Conservation (phyloP, 2,888 invertebrate genomes). For the Phlogophora meticulosa region DNA sequence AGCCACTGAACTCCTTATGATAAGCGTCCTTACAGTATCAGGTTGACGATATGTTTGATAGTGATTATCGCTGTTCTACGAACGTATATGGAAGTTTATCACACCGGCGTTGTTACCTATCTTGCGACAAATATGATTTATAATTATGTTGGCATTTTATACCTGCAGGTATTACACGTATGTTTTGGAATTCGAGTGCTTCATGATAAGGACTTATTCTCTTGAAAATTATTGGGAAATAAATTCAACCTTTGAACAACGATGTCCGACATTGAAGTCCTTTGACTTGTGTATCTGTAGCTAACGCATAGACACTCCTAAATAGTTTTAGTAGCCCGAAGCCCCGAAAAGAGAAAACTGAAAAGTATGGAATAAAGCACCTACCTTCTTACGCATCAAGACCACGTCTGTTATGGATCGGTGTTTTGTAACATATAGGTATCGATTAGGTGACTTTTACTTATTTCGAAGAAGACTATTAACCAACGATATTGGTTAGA, state of each 20-base stretch:
- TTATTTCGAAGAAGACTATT: conserved; percentile 34
- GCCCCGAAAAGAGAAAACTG: too few species aligned
- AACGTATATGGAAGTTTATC: conserved; percentile 76
- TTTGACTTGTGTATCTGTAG: background rate
- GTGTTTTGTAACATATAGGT: conserved; percentile 1
- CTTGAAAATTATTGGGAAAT: background rate
- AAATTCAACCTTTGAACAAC: background rate
- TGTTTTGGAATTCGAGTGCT: conserved; percentile 40
- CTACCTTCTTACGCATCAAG: background rate
- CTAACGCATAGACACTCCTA: background rate
- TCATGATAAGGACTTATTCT: conserved; percentile 16
- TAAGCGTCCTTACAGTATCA: conserved; percentile 83
- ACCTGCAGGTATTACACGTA: conserved; percentile 53
- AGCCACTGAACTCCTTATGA: conserved; percentile 86
- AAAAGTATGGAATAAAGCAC: background rate
- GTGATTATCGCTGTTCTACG: conserved; percentile 81
- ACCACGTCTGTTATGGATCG: background rate
- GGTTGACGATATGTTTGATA: conserved; percentile 81
- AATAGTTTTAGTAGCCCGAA: background rate
- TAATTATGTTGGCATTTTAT: conserved; percentile 70
- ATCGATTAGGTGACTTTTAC: conserved; percentile 16
- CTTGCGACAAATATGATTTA: conserved; percentile 76
- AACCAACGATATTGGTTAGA: conserved; percentile 47
- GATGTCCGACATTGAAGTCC: background rate
- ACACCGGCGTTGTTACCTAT: conserved; percentile 75